Percentiles rank a stretch among this genome's conserved stretches.
Conservation (phyloP, 1,140 invertebrate genomes). For the Conus ventricosus region DNA sequence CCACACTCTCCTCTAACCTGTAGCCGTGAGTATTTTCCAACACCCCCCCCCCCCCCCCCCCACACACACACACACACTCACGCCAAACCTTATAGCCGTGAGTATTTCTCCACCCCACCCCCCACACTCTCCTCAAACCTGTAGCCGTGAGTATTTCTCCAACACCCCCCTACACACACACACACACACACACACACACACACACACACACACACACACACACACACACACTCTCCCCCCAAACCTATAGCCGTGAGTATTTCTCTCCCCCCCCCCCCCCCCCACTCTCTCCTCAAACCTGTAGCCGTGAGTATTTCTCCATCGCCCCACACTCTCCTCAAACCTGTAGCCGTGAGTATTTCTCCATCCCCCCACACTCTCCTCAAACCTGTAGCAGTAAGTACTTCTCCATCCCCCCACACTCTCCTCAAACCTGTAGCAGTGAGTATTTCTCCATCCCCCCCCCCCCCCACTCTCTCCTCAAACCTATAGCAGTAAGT, state of each 20-base stretch:
- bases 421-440: constrained; percentile 84
- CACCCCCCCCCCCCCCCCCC: too few relatives aligned
- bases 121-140: too few relatives aligned
- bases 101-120: too few relatives aligned
- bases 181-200: too few relatives aligned
- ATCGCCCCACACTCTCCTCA: too few relatives aligned
- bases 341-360: constrained; percentile 80
- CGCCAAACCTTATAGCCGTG: too few relatives aligned
- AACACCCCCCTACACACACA: too few relatives aligned
- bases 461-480: not conserved
- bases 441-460: constrained; percentile 61
- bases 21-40: too few relatives aligned
- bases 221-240: constrained; percentile 80
- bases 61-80: too few relatives aligned
- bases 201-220: too few relatives aligned
- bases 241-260: constrained; percentile 81
- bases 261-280: not conserved
- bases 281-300: not conserved
- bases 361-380: not conserved
- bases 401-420: not conserved
- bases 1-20: too few relatives aligned
- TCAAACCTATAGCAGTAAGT: not conserved
- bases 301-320: not conserved
- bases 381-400: not conserved
- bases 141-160: too few relatives aligned